These are phyloP conservation scores for Triplophysa yarkandensis DNA, from an alignment of 2,797 vertebrate species.

Conservation along the genomic window DNA sequence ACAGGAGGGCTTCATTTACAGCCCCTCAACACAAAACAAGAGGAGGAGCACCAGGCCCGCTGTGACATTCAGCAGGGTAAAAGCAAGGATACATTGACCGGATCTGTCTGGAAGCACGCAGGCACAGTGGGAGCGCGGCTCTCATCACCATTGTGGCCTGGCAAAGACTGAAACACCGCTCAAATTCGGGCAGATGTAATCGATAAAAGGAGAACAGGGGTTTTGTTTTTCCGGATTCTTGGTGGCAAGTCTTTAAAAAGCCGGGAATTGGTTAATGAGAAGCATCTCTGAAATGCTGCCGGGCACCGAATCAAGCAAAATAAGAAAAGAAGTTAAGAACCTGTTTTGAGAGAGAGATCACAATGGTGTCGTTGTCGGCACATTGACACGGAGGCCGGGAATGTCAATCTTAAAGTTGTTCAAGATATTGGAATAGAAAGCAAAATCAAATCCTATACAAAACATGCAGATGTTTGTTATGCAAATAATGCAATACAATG, in stretches of 20 bases:
- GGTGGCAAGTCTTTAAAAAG: slow-evolving; percentile 40
- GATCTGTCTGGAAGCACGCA: slow-evolving; percentile 53
- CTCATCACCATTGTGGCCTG: slow-evolving; percentile 44
- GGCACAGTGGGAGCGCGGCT: slow-evolving; percentile 45
- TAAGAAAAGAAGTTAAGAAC: neutral
- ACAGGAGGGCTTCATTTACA: slow-evolving; percentile 43
- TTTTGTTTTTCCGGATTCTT: slow-evolving; percentile 45
- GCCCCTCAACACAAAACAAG: slow-evolving; percentile 27
- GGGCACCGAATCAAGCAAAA: slow-evolving; percentile 19
- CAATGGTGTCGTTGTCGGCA: slow-evolving; percentile 28
- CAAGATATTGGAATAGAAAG: neutral
- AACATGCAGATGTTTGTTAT: too few relatives aligned
- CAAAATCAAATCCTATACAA: too few relatives aligned
- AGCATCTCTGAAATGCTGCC: slow-evolving; percentile 21
- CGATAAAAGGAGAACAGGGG: slow-evolving; percentile 47
- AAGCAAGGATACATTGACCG: slow-evolving; percentile 55
- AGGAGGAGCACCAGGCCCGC: slow-evolving; percentile 41
- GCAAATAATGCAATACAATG: too few relatives aligned
- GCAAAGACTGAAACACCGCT: slow-evolving; percentile 44
- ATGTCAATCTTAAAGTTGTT: slow-evolving; percentile 4
- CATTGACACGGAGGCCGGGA: neutral
- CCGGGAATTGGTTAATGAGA: slow-evolving; percentile 29
- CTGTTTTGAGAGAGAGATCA: slow-evolving; percentile 1
- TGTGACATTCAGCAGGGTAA: slow-evolving; percentile 53
- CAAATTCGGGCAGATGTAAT: slow-evolving; percentile 42